Base-by-base conservation (phyloP, 2,797 vertebrate genomes). In the Knipowitschia caucasica region DNA sequence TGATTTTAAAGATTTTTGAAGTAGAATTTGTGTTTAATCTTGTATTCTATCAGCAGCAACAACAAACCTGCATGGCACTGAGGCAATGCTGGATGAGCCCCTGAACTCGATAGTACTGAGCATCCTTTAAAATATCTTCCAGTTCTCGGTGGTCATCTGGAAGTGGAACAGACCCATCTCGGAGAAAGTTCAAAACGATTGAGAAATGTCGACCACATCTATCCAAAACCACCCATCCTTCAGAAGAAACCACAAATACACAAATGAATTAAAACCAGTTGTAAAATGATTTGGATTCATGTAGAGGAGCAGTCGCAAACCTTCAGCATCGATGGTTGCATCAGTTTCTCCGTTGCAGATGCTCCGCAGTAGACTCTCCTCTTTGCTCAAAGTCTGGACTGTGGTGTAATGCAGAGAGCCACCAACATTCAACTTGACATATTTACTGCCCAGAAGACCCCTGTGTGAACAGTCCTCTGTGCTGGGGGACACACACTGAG, bases 351-450 rank as follows among this genome's bases (percentile, higher is more conserved):
- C 94, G 50, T 89, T 91, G 79, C 92, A 94, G 69, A 95, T 93
- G 64, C 89, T 90, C 63, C 85, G 88, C 66, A 95, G 82, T 77
- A 93, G 74, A 60, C 91, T 91, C 71, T 94, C 94, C 71, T 94
- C 92, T 34, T 93, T 94, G 66, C 89, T 92, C 52, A 94, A 86
- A 1, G 93, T 95, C 78, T 94, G 94, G 66, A 94, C 87, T 0
- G 94, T 95, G 34, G 94, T 95, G 76, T 93, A 95, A 86, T 94
- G 92, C 65, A 95, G 84, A 0, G 92, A 91, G 56, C 93, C 93
- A 2, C 94, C 93, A 58, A 95, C 94, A 15, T 95, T 95, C 56
- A 95, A 81, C 77, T 95, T 95, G 75, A 95, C 88, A 21, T 94
- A 94, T 75, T 93, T 94, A 84, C 92, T 94, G 50, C 91, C 91